phyloP scores from a whole-genome alignment of 1,140 invertebrate species.

The Zaprionus ghesquierei region DNA sequence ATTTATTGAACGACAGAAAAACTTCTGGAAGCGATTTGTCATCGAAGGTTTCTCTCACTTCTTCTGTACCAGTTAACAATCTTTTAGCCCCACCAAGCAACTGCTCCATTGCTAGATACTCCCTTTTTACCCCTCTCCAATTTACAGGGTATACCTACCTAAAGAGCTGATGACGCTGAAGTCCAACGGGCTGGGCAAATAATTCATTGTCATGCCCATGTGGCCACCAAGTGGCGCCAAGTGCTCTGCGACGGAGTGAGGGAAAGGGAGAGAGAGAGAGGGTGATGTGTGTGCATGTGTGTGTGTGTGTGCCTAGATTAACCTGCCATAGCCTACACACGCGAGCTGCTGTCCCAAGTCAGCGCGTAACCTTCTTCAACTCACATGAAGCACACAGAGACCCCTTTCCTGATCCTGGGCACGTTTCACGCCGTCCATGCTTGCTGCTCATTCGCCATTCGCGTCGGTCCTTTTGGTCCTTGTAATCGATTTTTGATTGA shows the following conservation, averaged over 20 bases:
- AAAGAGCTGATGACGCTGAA: constrained; percentile 6
- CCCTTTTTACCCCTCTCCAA: background rate
- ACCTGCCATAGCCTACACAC: background rate
- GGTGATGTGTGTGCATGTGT: background rate
- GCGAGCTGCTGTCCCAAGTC: background rate
- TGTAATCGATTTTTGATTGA: constrained; percentile 83
- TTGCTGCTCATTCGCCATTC: constrained; percentile 14
- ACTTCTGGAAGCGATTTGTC: too few species aligned
- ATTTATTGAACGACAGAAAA: too few species aligned
- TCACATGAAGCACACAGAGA: background rate
- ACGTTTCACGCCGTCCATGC: constrained; percentile 20
- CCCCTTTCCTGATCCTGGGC: background rate
- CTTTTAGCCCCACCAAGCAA: too few species aligned
- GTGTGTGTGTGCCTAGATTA: background rate
- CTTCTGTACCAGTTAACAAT: too few species aligned
- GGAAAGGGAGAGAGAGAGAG: background rate
- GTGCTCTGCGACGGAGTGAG: background rate
- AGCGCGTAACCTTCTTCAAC: background rate
- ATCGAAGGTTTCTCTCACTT: too few species aligned
- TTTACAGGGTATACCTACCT: constrained; percentile 5
- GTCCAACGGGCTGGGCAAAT: constrained; percentile 42
- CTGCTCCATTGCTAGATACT: too few species aligned
- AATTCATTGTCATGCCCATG: constrained; percentile 76
- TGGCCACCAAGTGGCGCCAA: constrained; percentile 41
- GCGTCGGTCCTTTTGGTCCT: constrained; percentile 29